These are phyloP conservation scores for Larimichthys polyactis DNA, from an alignment of 2,113 vertebrate genomes.

Conservation along the genomic window DNA sequence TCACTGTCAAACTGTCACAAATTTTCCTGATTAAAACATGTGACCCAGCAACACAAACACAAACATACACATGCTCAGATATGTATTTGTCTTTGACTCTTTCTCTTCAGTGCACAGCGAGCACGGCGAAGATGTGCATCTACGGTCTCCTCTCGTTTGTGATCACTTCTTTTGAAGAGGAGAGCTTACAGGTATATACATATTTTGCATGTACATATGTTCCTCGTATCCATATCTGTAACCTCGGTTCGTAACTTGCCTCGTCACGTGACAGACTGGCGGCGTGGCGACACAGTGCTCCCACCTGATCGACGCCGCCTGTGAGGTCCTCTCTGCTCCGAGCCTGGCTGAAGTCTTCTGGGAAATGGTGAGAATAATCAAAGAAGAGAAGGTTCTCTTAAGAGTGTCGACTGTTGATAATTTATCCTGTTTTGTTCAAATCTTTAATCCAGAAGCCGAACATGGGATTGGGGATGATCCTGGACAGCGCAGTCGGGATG, in stretches of 20 bases:
- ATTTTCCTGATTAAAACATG: neutral
- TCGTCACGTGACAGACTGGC: slow-evolving; percentile 40
- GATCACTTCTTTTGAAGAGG: slow-evolving; percentile 93
- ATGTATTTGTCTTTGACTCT: neutral
- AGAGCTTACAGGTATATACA: slow-evolving; percentile 91
- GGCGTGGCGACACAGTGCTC: slow-evolving; percentile 69
- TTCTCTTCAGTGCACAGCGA: slow-evolving; percentile 90
- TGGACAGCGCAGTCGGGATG: slow-evolving; percentile 94
- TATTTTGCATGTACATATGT: neutral
- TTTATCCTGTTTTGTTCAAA: neutral
- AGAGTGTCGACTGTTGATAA: neutral
- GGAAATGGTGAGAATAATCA: slow-evolving; percentile 90
- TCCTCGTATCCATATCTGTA: neutral
- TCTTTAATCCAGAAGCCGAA: slow-evolving; percentile 88
- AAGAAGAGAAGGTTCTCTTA: neutral
- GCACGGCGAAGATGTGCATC: slow-evolving; percentile 95
- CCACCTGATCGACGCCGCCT: slow-evolving; percentile 93
- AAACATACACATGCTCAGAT: no score
- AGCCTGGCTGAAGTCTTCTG: slow-evolving; percentile 96
- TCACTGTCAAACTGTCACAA: no score
- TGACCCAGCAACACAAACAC: neutral
- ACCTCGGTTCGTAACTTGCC: neutral
- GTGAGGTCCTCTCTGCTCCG: slow-evolving; percentile 93
- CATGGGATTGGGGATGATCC: slow-evolving; percentile 93
- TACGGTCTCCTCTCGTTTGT: slow-evolving; percentile 96